phyloP scores from a whole-genome alignment of 2,113 vertebrate species.

The Brienomyrus longianalis region DNA sequence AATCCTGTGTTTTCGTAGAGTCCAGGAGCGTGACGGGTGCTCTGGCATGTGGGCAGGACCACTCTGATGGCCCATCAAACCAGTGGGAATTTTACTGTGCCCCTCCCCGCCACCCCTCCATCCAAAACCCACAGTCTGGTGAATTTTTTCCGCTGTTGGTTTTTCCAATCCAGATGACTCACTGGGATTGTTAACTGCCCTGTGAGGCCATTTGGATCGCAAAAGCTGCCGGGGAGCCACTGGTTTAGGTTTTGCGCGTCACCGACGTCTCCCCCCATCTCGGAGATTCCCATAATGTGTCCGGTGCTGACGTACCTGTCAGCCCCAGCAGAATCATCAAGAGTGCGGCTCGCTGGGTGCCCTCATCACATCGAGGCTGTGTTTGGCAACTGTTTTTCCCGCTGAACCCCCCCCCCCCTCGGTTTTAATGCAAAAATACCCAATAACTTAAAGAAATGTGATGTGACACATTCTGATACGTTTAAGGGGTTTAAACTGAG shows the following conservation, averaged over 20 bases:
- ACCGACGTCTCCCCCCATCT: conserved; percentile 40
- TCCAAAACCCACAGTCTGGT: conserved; percentile 36
- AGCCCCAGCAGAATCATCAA: background rate
- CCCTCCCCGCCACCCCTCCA: conserved; percentile 30
- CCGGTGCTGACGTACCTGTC: background rate
- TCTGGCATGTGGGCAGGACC: conserved; percentile 36
- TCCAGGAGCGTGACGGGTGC: conserved; percentile 35
- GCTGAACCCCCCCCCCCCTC: too few relatives aligned
- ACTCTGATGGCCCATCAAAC: background rate
- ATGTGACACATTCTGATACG: background rate
- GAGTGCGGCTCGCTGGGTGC: background rate
- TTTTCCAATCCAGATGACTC: conserved; percentile 71
- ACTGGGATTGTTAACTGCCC: conserved; percentile 34
- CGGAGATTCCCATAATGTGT: conserved; percentile 21
- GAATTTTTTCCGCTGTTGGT: conserved; percentile 67
- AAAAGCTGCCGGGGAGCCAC: conserved; percentile 43
- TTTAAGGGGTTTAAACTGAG: background rate
- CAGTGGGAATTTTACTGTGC: conserved; percentile 40
- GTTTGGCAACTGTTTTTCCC: background rate
- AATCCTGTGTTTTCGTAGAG: background rate
- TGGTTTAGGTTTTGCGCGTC: conserved; percentile 31
- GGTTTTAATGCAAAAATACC: background rate
- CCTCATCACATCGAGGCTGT: background rate
- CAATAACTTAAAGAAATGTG: background rate
- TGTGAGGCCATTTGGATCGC: conserved; percentile 12